Conservation (phyloP, 2,113 vertebrate genomes). For the Triplophysa tibetana region DNA sequence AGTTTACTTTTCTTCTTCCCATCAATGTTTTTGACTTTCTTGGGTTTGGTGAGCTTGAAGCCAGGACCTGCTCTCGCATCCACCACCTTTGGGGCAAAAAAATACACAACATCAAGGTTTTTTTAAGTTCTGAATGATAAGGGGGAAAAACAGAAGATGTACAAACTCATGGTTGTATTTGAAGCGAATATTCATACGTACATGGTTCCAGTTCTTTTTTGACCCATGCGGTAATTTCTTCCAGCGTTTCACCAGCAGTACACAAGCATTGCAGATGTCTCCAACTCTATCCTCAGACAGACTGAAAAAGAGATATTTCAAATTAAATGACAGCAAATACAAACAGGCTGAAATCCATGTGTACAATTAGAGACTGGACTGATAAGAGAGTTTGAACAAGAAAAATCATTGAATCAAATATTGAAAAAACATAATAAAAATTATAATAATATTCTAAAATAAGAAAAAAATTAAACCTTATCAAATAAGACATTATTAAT, state of each 20-base stretch:
- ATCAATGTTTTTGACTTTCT: constrained; percentile 76
- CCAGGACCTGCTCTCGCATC: constrained; percentile 81
- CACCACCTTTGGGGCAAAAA: constrained; percentile 69
- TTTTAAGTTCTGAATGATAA: background rate
- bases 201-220: constrained; percentile 83
- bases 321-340: too few relatives aligned
- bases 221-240: constrained; percentile 80
- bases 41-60: constrained; percentile 80
- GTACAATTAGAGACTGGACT: background rate
- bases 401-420: too few relatives aligned
- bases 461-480: too few relatives aligned
- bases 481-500: too few relatives aligned
- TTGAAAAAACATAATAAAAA: too few relatives aligned
- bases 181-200: constrained; percentile 54
- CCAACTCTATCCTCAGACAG: constrained; percentile 77
- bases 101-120: background rate
- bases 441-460: too few relatives aligned
- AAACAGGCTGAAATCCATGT: background rate
- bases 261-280: constrained; percentile 82
- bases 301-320: constrained; percentile 50
- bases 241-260: constrained; percentile 80
- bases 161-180: too few relatives aligned
- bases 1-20: constrained; percentile 79
- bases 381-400: too few relatives aligned
- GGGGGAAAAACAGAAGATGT: background rate